Conservation (phyloP, 37 sponge, comb jelly and placozoan genomes). For the Amphimedon queenslandica region DNA sequence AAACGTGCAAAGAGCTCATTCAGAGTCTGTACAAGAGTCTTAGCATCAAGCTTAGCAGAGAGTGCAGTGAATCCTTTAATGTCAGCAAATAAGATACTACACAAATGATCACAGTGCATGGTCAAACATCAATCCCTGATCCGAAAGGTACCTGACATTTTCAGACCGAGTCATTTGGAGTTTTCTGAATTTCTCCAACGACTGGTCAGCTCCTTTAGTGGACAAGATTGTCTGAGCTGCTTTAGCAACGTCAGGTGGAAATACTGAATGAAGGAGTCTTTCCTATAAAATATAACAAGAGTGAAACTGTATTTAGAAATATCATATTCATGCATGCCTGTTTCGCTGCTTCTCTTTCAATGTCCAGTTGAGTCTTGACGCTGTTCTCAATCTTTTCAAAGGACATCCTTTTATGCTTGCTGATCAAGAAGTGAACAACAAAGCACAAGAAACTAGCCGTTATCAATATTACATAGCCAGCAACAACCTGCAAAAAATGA, state of each 20-base stretch:
- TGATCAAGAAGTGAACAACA: conserved; percentile 16
- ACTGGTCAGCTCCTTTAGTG: not conserved
- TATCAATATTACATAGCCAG: no score
- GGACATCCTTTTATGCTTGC: conserved; percentile 5
- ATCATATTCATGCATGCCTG: conserved; percentile 1
- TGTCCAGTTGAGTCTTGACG: conserved; percentile 19
- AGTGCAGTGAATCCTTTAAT: no score
- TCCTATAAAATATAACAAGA: no score
- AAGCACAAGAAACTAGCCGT: not conserved
- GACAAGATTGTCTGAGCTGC: conserved; percentile 15
- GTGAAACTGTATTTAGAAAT: not conserved
- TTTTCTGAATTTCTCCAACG: conserved; percentile 8
- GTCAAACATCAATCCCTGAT: not conserved
- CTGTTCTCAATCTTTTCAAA: conserved; percentile 25
- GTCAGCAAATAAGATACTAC: conserved; percentile 91
- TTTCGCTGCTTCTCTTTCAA: conserved; percentile 21
- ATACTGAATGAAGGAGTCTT: conserved; percentile 27
- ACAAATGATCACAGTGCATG: not conserved
- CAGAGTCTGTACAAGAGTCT: conserved; percentile 46
- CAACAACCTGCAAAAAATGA: no score
- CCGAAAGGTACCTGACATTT: conserved; percentile 36
- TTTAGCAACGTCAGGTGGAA: conserved; percentile 31
- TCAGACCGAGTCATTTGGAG: conserved; percentile 28
- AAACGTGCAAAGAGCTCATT: no score
- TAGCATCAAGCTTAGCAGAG: no score